Conservation (phyloP, 2,888 invertebrate genomes). For the Synergus umbraculus region DNA sequence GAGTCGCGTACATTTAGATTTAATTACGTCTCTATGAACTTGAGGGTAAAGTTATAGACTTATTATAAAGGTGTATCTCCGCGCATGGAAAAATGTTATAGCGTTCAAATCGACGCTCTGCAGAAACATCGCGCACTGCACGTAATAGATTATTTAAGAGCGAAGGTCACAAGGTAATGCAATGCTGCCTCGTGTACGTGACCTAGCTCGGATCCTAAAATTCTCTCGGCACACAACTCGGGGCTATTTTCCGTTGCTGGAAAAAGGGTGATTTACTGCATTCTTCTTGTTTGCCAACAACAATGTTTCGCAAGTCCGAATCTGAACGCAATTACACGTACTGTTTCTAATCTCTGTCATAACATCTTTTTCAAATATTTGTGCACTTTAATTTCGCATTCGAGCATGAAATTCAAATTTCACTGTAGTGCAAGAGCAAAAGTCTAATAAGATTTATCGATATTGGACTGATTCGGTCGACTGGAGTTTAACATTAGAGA, state of each 20-base stretch:
- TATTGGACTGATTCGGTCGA: not conserved
- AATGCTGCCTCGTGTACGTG: constrained; percentile 48
- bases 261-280: not conserved
- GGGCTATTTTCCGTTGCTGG: not conserved
- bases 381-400: not conserved
- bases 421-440: not conserved
- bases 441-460: not conserved
- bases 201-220: constrained; percentile 10
- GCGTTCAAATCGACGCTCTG: constrained; percentile 49
- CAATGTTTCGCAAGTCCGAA: constrained; percentile 38
- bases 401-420: not conserved
- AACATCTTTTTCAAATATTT: not conserved
- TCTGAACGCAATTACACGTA: not conserved
- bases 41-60: constrained; percentile 59
- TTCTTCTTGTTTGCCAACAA: constrained; percentile 41
- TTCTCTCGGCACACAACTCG: constrained; percentile 3
- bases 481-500: not conserved
- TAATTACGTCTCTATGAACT: constrained; percentile 69
- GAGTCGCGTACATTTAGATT: constrained; percentile 64
- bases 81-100: constrained; percentile 49
- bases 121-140: constrained; percentile 57
- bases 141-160: constrained; percentile 72
- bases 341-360: not conserved
- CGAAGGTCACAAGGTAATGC: constrained; percentile 60
- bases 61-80: constrained; percentile 46